phyloP scores from a whole-genome alignment of 2,797 vertebrate species.

The Silurus aristotelis region DNA sequence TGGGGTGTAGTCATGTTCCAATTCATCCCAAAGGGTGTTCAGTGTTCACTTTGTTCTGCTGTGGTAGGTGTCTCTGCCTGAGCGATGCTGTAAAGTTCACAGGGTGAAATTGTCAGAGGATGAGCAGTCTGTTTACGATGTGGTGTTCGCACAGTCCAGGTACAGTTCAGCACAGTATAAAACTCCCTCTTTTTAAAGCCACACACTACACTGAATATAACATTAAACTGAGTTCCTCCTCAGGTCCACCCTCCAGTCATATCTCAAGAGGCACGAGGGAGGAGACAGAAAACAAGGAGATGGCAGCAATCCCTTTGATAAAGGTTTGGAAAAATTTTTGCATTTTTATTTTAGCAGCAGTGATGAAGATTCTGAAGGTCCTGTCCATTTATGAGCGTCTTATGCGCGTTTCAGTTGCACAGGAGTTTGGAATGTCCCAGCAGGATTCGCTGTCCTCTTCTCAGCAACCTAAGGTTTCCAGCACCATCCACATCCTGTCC shows the following conservation, averaged over 20 bases:
- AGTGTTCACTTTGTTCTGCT: neutral
- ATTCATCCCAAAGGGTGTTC: no score
- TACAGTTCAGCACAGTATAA: constrained; percentile 53
- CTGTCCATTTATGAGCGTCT: neutral
- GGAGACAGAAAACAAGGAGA: constrained; percentile 59
- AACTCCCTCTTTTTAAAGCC: neutral
- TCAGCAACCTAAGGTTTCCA: constrained; percentile 66
- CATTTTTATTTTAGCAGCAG: neutral
- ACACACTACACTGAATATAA: neutral
- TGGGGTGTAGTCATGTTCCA: no score
- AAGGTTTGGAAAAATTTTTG: constrained; percentile 73
- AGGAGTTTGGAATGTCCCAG: constrained; percentile 77
- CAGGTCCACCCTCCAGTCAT: constrained; percentile 90
- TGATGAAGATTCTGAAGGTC: neutral
- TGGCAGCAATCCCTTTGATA: constrained; percentile 79
- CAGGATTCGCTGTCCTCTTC: constrained; percentile 46
- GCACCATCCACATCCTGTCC: constrained; percentile 87
- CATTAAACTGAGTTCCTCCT: neutral
- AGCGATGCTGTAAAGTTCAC: constrained; percentile 77
- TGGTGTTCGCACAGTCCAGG: constrained; percentile 90
- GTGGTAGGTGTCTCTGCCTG: constrained; percentile 83
- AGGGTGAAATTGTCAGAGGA: constrained; percentile 82
- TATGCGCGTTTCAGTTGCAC: constrained; percentile 73
- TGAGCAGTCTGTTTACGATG: constrained; percentile 86
- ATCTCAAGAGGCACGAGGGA: constrained; percentile 84